These are phyloP conservation scores for Strigamia transsilvanica DNA, from an alignment of 2,888 invertebrate species.

Conservation along the genomic window DNA sequence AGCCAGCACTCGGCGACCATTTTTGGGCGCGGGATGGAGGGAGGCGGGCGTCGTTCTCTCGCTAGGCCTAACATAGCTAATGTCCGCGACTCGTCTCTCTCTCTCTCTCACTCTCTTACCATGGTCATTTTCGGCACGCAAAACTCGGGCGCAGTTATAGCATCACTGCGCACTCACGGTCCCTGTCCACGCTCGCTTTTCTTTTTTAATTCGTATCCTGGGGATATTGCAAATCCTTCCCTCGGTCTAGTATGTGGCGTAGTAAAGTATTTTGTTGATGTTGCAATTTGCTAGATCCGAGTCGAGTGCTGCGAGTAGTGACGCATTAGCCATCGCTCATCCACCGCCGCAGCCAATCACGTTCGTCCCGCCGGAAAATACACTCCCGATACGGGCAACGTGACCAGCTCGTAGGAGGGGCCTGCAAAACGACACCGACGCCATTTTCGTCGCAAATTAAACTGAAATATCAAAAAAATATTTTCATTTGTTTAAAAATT, in stretches of 20 bases:
- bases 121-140: conserved; percentile 53
- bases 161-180: conserved; percentile 46
- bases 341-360: conserved; percentile 1
- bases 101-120: not conserved
- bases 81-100: not conserved
- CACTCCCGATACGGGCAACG: conserved; percentile 51
- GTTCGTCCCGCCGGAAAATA: not conserved
- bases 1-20: not conserved
- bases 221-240: conserved; percentile 34
- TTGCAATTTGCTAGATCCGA: conserved; percentile 53
- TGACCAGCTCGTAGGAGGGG: conserved; percentile 17
- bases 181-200: not conserved
- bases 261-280: conserved; percentile 55
- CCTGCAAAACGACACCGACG: conserved; percentile 19
- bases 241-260: conserved; percentile 51
- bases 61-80: not conserved
- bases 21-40: not conserved
- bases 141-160: not conserved
- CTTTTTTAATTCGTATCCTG: conserved; percentile 36
- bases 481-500: no score
- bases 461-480: no score
- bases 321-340: conserved; percentile 51
- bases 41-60: not conserved
- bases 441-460: no score
- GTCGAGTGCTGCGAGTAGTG: conserved; percentile 22